Conservation (phyloP, 2,888 invertebrate genomes). For the Nephrotoma appendiculata region DNA sequence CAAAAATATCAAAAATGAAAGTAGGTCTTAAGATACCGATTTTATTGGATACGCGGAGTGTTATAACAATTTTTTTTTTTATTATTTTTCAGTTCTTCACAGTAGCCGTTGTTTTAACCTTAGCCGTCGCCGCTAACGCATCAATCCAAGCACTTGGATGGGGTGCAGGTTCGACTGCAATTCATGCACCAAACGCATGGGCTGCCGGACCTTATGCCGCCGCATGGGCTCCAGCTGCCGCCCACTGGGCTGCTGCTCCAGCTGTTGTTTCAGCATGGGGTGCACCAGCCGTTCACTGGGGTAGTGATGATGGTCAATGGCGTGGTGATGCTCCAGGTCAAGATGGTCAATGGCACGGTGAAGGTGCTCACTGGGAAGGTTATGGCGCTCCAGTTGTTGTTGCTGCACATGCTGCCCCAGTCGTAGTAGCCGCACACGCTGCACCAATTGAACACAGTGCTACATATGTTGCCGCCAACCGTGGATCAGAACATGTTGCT, state of each 20-base stretch:
- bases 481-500: not conserved
- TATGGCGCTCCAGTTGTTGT: constrained; percentile 29
- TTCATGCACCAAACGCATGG: constrained; percentile 1
- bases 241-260: constrained; percentile 15
- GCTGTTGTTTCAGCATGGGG: constrained; percentile 23
- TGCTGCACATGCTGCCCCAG: constrained; percentile 26
- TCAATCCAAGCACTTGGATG: constrained; percentile 20
- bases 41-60: not conserved
- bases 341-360: constrained; percentile 13
- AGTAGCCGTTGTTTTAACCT: constrained; percentile 29
- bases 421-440: constrained; percentile 12
- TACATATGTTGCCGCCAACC: not conserved
- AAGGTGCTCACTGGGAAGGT: constrained; percentile 22
- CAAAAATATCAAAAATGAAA: not conserved
- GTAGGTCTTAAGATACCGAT: not conserved
- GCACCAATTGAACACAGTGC: not conserved
- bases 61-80: not conserved
- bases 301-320: constrained; percentile 17
- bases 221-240: not conserved
- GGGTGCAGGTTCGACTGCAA: not conserved
- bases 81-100: constrained; percentile 20
- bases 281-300: constrained; percentile 18
- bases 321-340: constrained; percentile 18
- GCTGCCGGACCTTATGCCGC: not conserved
- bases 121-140: constrained; percentile 27